Evolutionary conservation across 1,140 invertebrate genomes (phyloP).

Genomic region (Drosophila elegans): DNA sequence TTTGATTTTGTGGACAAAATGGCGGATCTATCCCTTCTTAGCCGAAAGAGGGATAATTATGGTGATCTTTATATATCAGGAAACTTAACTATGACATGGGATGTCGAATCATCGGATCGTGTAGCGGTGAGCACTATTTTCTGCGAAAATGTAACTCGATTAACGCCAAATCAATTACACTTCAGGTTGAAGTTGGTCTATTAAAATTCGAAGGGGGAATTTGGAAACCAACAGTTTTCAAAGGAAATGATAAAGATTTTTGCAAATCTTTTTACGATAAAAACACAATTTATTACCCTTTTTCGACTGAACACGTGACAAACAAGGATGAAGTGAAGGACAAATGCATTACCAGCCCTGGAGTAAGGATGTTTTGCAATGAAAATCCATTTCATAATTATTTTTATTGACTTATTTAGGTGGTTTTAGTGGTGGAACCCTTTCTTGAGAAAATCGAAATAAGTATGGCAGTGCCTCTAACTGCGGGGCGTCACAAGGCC

Average conservation of each 20-base stretch:
- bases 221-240: slow-evolving; percentile 4
- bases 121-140: background rate
- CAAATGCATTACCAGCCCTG: slow-evolving; percentile 1
- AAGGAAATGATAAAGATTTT: background rate
- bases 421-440: background rate
- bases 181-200: background rate
- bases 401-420: background rate
- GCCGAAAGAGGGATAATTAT: background rate
- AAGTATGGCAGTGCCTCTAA: background rate
- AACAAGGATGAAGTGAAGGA: slow-evolving; percentile 2
- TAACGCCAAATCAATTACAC: background rate
- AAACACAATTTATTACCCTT: slow-evolving; percentile 4
- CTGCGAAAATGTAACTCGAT: too few species aligned
- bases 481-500: background rate
- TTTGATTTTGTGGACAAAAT: background rate
- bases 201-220: background rate
- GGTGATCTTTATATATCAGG: background rate
- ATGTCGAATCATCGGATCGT: background rate
- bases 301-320: background rate
- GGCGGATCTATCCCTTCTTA: background rate
- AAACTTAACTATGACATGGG: slow-evolving; percentile 2
- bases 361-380: background rate
- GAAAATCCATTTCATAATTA: background rate
- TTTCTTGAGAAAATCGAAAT: background rate
- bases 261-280: slow-evolving; percentile 8